Evolutionary conservation across 1,140 invertebrate genomes (phyloP), one percentile per base, ranked within the genome.

Genomic region (Calephelis virginiensis): DNA sequence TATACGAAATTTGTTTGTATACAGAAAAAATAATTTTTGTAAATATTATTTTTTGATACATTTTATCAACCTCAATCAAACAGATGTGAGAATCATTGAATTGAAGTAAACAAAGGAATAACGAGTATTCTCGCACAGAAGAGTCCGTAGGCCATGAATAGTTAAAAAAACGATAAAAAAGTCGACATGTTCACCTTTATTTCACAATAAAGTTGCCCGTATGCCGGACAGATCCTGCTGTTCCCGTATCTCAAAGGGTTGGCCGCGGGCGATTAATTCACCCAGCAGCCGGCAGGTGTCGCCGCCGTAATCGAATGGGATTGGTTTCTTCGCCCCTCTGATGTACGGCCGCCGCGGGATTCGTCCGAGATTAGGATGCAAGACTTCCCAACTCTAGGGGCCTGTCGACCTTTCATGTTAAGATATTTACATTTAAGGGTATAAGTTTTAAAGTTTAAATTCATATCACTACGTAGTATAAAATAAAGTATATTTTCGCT

Each of bases 301-400:
- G 71, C 46, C 61, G 60, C 67, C 53, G 70, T 76, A 76, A 76
- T 76, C 74, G 74, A 76, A 73, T 68, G 72, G 72, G 74, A 76
- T 76, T 74, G 74, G 65, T 71, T 76, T 76, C 74, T 66, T 67
- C 67, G 63, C 65, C 69, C 50, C 69, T 48, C 66, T 74, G 72
- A 71, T 72, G 73, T 74, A 70, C 67, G 49, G 53, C 64, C 64
- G 61, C 56, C 50, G 47, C 47, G 63, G 48, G 69, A 63, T 49
- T 62, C 61, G 61, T 8, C 50, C 50, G 50, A 17, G 50, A 53
- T 53, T 53, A 53, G 13, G 17, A 28, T 53, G 9, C 49, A 37
- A 17, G 50, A 53, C 17, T 53, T 53, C 50, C 28, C 50, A 17
- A 14, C 50, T 53, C 50, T 17, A 28, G 40, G 40, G 50, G 28